Conservation (phyloP, 2,888 invertebrate genomes). For the Aleiodes leptofemur region DNA sequence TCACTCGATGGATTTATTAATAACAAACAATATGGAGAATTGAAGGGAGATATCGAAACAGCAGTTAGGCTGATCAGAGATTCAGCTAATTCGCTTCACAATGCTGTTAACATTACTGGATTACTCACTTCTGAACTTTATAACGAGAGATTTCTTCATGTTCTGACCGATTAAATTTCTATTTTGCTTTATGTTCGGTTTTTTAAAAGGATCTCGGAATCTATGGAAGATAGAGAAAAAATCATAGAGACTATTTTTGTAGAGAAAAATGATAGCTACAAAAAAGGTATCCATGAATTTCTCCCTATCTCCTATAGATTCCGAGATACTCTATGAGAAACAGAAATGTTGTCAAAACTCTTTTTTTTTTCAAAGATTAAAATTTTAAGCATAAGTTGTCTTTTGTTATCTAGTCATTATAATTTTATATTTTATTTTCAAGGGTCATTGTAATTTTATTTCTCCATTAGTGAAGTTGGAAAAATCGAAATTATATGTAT, state of each 20-base stretch:
- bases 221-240: too few species aligned
- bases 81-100: constrained; percentile 78
- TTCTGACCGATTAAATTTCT: constrained; percentile 62
- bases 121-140: constrained; percentile 77
- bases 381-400: not conserved
- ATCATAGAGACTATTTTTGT: too few species aligned
- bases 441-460: constrained; percentile 9
- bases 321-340: not conserved
- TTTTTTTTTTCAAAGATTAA: constrained; percentile 17
- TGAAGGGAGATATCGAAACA: constrained; percentile 73
- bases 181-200: not conserved
- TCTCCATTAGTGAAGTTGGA: not conserved
- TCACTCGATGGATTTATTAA: constrained; percentile 72
- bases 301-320: too few species aligned
- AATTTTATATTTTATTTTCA: not conserved
- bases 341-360: constrained; percentile 6
- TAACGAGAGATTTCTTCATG: constrained; percentile 71
- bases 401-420: constrained; percentile 23
- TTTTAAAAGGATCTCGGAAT: too few species aligned
- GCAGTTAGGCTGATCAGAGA: constrained; percentile 76
- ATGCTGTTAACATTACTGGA: constrained; percentile 75
- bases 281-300: too few species aligned
- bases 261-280: too few species aligned
- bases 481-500: constrained; percentile 7
- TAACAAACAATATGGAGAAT: constrained; percentile 75